Evolutionary conservation across 2,888 invertebrate genomes (phyloP).

Genomic region (Cenopis cana): DNA sequence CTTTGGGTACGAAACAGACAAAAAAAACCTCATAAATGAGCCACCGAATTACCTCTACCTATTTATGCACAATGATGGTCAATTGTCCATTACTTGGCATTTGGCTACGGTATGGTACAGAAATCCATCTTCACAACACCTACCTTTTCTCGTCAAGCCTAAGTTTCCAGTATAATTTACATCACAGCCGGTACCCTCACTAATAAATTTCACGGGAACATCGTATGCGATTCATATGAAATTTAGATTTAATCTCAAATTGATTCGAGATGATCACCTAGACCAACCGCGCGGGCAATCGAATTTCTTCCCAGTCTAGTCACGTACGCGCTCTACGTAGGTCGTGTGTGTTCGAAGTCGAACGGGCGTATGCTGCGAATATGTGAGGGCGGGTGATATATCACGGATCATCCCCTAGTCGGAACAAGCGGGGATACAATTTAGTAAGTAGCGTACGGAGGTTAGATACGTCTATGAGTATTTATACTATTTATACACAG

Average conservation of each 20-base stretch:
- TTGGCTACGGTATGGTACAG: no score
- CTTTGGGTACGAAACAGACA: no score
- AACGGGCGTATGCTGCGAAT: conserved; percentile 12
- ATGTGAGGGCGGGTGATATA: conserved; percentile 33
- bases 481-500: not conserved
- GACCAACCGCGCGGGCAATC: conserved; percentile 63
- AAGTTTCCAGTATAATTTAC: conserved; percentile 10
- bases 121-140: no score
- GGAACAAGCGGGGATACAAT: conserved; percentile 40
- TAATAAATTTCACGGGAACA: conserved; percentile 37
- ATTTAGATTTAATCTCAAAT: conserved; percentile 76
- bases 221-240: conserved; percentile 58
- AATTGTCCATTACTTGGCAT: no score
- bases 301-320: conserved; percentile 66
- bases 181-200: conserved; percentile 17
- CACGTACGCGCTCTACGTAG: conserved; percentile 60
- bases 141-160: not conserved
- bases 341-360: conserved; percentile 41
- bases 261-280: conserved; percentile 68
- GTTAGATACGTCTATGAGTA: not conserved
- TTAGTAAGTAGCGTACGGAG: conserved; percentile 31
- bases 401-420: conserved; percentile 28
- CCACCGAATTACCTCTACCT: no score
- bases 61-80: no score
- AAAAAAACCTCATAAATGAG: no score